phyloP scores from a whole-genome alignment of 1,140 invertebrate genomes.

The Camponotus floridanus region DNA sequence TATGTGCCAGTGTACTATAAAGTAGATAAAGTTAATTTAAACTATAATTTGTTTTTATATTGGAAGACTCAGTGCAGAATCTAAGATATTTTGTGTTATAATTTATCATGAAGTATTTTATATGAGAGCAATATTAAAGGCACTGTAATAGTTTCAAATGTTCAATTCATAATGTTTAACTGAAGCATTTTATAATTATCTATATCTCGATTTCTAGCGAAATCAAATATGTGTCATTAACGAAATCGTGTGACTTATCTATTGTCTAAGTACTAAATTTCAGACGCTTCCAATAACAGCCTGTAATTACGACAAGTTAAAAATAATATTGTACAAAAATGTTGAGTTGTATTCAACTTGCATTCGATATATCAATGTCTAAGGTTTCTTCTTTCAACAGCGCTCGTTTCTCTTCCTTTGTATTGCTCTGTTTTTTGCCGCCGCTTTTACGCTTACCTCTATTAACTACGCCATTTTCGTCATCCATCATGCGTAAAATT shows the following conservation, averaged over 20 bases:
- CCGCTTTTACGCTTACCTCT: conserved; percentile 88
- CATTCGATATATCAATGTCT: conserved; percentile 84
- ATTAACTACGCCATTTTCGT: conserved; percentile 94
- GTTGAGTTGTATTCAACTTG: conserved; percentile 78
- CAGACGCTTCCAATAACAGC: neutral
- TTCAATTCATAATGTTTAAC: conserved; percentile 29
- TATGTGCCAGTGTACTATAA: neutral
- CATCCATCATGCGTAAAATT: conserved; percentile 98
- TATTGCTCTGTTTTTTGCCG: conserved; percentile 83
- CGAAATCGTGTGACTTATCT: neutral
- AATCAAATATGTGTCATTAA: conserved; percentile 13
- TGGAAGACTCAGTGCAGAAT: conserved; percentile 52
- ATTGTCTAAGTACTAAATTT: neutral
- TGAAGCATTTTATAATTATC: neutral
- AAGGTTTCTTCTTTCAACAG: conserved; percentile 87
- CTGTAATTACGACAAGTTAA: neutral
- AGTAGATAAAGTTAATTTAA: conserved; percentile 18
- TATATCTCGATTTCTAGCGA: neutral
- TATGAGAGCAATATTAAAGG: conserved; percentile 52
- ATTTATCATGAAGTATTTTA: conserved; percentile 19
- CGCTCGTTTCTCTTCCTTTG: conserved; percentile 86
- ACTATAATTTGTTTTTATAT: neutral
- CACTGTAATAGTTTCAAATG: conserved; percentile 32
- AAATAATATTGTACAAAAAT: conserved; percentile 9
- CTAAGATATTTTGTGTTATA: neutral